These are phyloP conservation scores for Sceloporus tristichus DNA, from an alignment of 2,113 vertebrate genomes.

Conservation along the genomic window DNA sequence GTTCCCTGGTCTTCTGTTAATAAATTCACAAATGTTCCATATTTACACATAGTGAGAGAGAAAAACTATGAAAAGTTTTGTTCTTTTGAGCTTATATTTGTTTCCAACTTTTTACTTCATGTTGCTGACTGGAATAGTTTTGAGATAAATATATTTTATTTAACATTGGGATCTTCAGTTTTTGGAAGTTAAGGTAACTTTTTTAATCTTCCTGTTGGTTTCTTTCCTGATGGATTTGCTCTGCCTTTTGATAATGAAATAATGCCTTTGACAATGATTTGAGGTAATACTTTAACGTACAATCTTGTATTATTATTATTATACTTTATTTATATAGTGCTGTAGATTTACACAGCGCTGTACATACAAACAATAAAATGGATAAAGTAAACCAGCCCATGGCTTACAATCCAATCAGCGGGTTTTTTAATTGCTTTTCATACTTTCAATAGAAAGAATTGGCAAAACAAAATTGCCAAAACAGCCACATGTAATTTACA, in stretches of 20 bases:
- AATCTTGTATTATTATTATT: background rate
- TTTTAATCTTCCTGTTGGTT: conserved; percentile 22
- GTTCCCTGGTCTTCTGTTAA: background rate
- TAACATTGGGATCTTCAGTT: conserved; percentile 49
- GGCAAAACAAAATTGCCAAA: conserved; percentile 37
- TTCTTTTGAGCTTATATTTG: background rate
- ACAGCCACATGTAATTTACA: conserved; percentile 20
- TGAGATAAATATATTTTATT: background rate
- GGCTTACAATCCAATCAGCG: no score
- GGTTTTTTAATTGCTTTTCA: conserved; percentile 46
- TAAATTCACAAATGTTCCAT: background rate
- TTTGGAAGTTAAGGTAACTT: conserved; percentile 11
- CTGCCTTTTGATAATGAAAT: background rate
- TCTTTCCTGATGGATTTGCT: conserved; percentile 31
- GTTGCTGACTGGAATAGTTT: background rate
- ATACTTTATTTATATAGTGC: no score
- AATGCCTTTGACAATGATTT: background rate
- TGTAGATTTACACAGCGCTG: no score
- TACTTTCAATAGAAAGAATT: conserved; percentile 27
- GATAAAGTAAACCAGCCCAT: no score
- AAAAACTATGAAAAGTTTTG: background rate
- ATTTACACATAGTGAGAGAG: background rate
- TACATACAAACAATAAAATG: no score
- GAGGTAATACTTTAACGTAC: background rate
- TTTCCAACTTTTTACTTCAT: background rate